These are phyloP conservation scores for Morpho deidamia DNA, from an alignment of 2,888 invertebrate species.

Conservation along the genomic window DNA sequence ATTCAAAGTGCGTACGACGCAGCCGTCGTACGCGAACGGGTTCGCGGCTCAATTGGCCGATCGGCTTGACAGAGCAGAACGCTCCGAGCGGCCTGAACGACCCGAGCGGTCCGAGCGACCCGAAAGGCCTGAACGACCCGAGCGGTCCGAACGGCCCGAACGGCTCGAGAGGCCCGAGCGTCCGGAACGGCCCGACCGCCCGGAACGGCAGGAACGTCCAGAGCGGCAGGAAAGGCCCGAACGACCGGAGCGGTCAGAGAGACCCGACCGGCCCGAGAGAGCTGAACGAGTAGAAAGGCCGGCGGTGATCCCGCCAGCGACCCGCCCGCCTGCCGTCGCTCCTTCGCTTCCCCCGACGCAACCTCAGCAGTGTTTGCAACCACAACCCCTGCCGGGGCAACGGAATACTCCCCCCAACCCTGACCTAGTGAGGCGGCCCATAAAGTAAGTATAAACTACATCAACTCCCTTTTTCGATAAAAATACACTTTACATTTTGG, in stretches of 20 bases:
- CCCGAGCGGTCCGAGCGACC: conserved; percentile 46
- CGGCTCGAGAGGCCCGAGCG: conserved; percentile 39
- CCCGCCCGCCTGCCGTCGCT: conserved; percentile 31
- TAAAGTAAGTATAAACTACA: conserved; percentile 76
- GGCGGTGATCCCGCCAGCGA: conserved; percentile 34
- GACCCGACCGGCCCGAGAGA: conserved; percentile 34
- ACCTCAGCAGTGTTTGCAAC: conserved; percentile 50
- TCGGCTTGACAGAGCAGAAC: conserved; percentile 36
- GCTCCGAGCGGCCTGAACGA: conserved; percentile 46
- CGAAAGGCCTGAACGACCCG: conserved; percentile 38
- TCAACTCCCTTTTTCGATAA: too few relatives aligned
- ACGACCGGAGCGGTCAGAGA: conserved; percentile 35
- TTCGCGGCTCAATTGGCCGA: conserved; percentile 46
- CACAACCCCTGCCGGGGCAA: conserved; percentile 63
- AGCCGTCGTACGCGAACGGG: conserved; percentile 56
- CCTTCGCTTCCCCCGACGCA: conserved; percentile 43
- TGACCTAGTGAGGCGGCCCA: conserved; percentile 85
- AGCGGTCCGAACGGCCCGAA: conserved; percentile 47
- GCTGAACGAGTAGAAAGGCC: conserved; percentile 32
- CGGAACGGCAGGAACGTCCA: conserved; percentile 42
- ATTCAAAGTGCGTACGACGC: conserved; percentile 83
- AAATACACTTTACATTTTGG: too few relatives aligned
- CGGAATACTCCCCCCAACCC: conserved; percentile 72
- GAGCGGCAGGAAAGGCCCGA: conserved; percentile 46
- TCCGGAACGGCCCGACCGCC: conserved; percentile 30